Percentiles rank a stretch among this genome's conserved stretches.
Conservation (phyloP, 2,113 vertebrate species). For the Mobula hypostoma region DNA sequence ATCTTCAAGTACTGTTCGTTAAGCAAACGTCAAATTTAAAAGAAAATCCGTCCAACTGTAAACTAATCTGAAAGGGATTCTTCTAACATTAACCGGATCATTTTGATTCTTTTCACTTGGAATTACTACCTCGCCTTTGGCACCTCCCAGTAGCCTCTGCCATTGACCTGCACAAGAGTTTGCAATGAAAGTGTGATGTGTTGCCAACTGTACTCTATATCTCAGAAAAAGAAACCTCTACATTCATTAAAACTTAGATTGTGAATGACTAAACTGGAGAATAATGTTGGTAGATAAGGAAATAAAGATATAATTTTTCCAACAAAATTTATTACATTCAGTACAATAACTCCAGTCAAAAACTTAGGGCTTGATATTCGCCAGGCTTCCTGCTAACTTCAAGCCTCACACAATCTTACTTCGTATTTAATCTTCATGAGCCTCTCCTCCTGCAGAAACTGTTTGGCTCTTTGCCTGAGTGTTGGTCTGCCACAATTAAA, state of each 20-base stretch:
- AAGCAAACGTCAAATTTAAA: neutral
- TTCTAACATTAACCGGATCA: neutral
- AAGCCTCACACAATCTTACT: slow-evolving; percentile 50
- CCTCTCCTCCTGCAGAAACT: neutral
- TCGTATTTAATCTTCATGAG: slow-evolving; percentile 48
- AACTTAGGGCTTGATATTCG: slow-evolving; percentile 54
- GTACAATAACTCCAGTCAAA: slow-evolving; percentile 57
- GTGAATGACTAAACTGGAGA: slow-evolving; percentile 23
- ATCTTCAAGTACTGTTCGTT: neutral
- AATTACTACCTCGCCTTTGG: neutral
- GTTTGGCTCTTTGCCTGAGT: neutral
- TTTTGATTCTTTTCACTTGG: neutral
- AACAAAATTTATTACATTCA: slow-evolving; percentile 53
- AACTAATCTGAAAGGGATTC: neutral
- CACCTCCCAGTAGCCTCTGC: neutral
- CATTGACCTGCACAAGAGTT: neutral
- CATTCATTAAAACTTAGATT: slow-evolving; percentile 8
- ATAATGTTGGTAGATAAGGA: slow-evolving; percentile 45
- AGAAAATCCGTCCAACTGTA: neutral
- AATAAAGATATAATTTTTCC: slow-evolving; percentile 50
- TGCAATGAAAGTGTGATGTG: neutral
- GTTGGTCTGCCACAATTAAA: slow-evolving; percentile 10
- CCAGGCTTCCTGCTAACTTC: slow-evolving; percentile 60
- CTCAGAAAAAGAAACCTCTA: neutral
- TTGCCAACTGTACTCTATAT: neutral